These are phyloP conservation scores for Myrmophylax atrothorax DNA, from an alignment of 2,113 vertebrate genomes.

Conservation along the genomic window DNA sequence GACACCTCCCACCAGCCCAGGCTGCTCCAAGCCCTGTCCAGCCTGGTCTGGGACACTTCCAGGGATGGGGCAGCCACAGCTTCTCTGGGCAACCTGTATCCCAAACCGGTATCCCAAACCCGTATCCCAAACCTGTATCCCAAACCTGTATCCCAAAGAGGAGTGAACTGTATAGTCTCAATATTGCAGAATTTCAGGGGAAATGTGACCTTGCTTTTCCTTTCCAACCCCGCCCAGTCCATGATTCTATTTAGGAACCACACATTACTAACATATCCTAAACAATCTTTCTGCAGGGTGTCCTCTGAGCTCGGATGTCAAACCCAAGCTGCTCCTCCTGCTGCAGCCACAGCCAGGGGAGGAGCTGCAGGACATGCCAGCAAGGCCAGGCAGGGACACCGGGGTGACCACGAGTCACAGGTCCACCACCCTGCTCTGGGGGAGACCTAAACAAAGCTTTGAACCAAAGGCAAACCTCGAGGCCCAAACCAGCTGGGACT, in stretches of 20 bases:
- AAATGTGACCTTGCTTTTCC: background rate
- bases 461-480: background rate
- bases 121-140: background rate
- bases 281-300: accelerated
- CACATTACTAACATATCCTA: background rate
- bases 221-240: background rate
- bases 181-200: background rate
- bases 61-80: background rate
- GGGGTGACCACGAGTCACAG: background rate
- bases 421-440: background rate
- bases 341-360: accelerated
- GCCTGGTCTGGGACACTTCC: background rate
- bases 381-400: accelerated
- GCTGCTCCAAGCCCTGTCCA: background rate
- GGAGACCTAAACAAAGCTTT: background rate
- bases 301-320: background rate
- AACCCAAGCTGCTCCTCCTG: background rate
- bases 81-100: background rate
- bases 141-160: background rate
- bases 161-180: background rate
- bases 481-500: background rate
- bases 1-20: background rate
- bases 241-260: background rate
- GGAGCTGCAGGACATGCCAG: background rate
- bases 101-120: background rate